Conservation (phyloP, 2,113 vertebrate genomes). For the Ictidomys tridecemlineatus region DNA sequence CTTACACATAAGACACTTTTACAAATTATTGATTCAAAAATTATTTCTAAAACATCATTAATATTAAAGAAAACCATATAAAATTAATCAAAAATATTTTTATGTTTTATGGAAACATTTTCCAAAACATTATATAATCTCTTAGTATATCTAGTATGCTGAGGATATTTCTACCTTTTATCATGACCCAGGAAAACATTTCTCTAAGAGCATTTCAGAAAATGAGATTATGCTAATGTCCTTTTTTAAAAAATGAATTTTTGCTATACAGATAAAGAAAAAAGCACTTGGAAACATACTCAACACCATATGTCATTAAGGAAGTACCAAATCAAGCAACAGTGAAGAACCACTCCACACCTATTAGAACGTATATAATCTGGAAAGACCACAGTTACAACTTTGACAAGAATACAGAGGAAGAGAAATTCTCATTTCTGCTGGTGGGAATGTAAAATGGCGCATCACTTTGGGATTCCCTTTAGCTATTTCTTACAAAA, state of each 20-base stretch:
- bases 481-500: neutral
- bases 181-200: neutral
- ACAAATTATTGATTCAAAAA: neutral
- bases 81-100: neutral
- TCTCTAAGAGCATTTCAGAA: neutral
- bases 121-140: neutral
- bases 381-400: neutral
- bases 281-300: neutral
- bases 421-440: neutral
- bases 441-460: neutral
- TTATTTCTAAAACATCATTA: neutral
- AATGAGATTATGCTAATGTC: neutral
- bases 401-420: neutral
- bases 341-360: neutral
- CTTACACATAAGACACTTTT: neutral
- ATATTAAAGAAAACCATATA: neutral
- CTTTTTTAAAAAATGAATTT: neutral
- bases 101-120: neutral
- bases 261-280: conserved; percentile 13
- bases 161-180: neutral
- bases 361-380: neutral
- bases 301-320: neutral
- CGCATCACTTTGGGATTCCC: neutral
- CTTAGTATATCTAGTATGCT: neutral
- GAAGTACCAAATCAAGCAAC: neutral